Evolutionary conservation across 2,888 invertebrate species (phyloP).

Genomic region (Megastigmus dorsalis): DNA sequence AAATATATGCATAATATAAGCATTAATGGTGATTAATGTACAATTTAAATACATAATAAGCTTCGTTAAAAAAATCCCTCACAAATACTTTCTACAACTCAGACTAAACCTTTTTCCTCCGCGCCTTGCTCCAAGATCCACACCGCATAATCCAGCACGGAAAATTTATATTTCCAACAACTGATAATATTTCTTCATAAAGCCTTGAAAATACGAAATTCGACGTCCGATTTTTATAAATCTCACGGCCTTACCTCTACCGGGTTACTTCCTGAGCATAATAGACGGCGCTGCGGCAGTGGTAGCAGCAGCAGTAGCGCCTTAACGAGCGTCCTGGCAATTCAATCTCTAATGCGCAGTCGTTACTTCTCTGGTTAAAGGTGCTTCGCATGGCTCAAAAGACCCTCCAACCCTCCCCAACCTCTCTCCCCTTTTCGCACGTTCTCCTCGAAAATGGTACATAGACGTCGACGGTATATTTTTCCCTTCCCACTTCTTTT

Average conservation of each 20-base stretch:
- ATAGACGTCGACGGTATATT: slow-evolving; percentile 50
- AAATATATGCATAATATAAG: too few species aligned
- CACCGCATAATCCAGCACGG: neutral
- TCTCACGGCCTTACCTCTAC: neutral
- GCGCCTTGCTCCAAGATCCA: neutral
- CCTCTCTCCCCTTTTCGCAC: neutral
- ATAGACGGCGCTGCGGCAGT: slow-evolving; percentile 57
- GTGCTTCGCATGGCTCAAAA: slow-evolving; percentile 36
- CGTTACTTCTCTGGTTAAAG: slow-evolving; percentile 61
- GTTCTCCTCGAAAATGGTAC: slow-evolving; percentile 14
- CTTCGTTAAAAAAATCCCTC: neutral
- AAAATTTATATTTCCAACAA: slow-evolving; percentile 2
- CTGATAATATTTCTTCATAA: slow-evolving; percentile 26
- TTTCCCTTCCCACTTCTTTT: slow-evolving; percentile 55
- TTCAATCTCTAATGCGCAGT: slow-evolving; percentile 67
- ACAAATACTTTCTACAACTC: neutral
- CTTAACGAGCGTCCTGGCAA: slow-evolving; percentile 67
- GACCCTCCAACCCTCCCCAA: neutral
- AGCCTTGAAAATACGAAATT: neutral
- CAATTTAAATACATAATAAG: neutral
- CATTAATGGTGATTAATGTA: too few species aligned
- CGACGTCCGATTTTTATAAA: slow-evolving; percentile 32
- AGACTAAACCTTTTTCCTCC: neutral
- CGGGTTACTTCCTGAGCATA: slow-evolving; percentile 54
- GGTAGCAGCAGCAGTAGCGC: slow-evolving; percentile 46